Evolutionary conservation across 2,797 vertebrate genomes (phyloP).

Genomic region (Pelodytes ibericus): DNA sequence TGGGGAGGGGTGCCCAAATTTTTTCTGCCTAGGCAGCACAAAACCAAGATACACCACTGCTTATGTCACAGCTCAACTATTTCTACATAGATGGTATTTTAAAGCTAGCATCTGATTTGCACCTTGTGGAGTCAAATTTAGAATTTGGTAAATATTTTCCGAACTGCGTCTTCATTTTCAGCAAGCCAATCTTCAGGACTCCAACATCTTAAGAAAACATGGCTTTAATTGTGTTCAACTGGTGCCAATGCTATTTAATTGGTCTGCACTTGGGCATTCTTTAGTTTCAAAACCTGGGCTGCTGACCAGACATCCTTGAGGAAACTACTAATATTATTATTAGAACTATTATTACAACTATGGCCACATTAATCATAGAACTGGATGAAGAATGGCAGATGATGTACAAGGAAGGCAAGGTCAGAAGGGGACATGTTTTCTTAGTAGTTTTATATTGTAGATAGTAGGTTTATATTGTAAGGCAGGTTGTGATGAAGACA

Average conservation of each 20-base stretch:
- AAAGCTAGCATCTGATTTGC: slow-evolving; percentile 9
- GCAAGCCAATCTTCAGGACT: slow-evolving; percentile 4
- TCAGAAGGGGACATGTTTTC: neutral
- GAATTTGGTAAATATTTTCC: slow-evolving; percentile 32
- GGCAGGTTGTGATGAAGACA: no score
- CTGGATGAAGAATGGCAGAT: slow-evolving; percentile 18
- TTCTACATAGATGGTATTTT: slow-evolving; percentile 21
- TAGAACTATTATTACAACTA: slow-evolving; percentile 13
- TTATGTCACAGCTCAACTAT: slow-evolving; percentile 25
- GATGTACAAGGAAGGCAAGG: slow-evolving; percentile 2
- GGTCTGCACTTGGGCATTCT: slow-evolving; percentile 40
- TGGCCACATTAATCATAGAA: slow-evolving; percentile 29
- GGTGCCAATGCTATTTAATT: slow-evolving; percentile 47
- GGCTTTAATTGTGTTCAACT: slow-evolving; percentile 34
- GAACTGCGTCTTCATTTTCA: neutral
- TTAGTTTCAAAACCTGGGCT: slow-evolving; percentile 13
- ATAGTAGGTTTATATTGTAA: no score
- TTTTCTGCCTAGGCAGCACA: no score
- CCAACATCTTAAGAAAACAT: slow-evolving; percentile 9
- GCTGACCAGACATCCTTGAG: slow-evolving; percentile 18
- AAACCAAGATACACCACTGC: no score
- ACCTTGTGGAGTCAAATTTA: slow-evolving; percentile 23
- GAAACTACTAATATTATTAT: slow-evolving; percentile 43
- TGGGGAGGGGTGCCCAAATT: no score
- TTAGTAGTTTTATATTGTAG: no score